These are phyloP conservation scores for Pseudomyrmex concolor DNA, from an alignment of 1,140 invertebrate species.

Conservation along the genomic window DNA sequence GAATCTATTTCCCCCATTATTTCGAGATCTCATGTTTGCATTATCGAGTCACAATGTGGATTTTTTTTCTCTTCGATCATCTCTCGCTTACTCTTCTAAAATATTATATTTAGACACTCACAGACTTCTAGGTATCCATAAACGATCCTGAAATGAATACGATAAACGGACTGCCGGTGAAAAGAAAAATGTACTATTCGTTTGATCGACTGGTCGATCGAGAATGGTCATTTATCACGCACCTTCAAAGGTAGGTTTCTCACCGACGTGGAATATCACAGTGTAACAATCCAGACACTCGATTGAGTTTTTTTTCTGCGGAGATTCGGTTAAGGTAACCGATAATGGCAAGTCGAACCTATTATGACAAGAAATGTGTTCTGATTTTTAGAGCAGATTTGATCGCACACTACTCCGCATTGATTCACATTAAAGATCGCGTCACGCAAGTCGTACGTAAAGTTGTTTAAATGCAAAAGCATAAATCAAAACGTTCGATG, in stretches of 20 bases:
- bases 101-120: conserved; percentile 69
- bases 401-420: too few species aligned
- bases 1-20: neutral
- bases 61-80: conserved; percentile 25
- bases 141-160: conserved; percentile 69
- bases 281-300: conserved; percentile 71
- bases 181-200: conserved; percentile 60
- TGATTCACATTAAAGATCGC: too few species aligned
- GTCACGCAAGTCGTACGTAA: neutral
- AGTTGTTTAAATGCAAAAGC: too few species aligned
- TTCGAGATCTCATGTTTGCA: conserved; percentile 15
- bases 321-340: conserved; percentile 8
- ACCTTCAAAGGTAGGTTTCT: conserved; percentile 68
- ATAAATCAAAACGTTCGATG: too few species aligned
- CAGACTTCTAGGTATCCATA: conserved; percentile 63
- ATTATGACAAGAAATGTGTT: neutral
- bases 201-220: conserved; percentile 27
- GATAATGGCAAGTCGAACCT: conserved; percentile 2
- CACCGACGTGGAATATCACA: conserved; percentile 72
- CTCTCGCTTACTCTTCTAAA: conserved; percentile 57
- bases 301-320: conserved; percentile 52
- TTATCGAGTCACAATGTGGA: neutral
- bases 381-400: too few species aligned
- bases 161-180: conserved; percentile 61
- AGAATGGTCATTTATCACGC: conserved; percentile 63